A percentile compares a stretch with the other conserved stretches of the same genome.
These are phyloP conservation scores for Pteronotus mesoamericanus DNA, from an alignment of 2,797 vertebrate genomes.

Conservation along the genomic window DNA sequence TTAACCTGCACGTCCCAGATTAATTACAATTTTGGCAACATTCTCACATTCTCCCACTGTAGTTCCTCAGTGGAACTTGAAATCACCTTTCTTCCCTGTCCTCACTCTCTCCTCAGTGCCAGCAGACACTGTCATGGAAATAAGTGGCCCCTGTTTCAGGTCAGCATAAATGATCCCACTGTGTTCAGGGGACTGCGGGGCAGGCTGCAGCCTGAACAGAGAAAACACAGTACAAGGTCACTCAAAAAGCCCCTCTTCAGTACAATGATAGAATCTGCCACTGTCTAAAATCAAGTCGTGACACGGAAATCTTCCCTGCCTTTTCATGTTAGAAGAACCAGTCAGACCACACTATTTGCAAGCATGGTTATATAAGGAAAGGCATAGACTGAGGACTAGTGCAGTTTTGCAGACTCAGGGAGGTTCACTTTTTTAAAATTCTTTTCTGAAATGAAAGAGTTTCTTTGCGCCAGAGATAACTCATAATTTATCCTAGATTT, in stretches of 20 bases:
- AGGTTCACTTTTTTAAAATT: not conserved
- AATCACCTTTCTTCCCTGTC: not conserved
- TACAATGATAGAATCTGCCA: not conserved
- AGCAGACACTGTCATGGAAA: not conserved
- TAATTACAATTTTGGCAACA: not conserved
- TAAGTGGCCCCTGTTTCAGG: not conserved
- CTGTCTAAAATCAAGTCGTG: not conserved
- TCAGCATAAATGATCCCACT: not conserved
- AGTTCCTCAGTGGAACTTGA: not conserved
- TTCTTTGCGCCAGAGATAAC: constrained; percentile 71
- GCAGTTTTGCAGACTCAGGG: not conserved
- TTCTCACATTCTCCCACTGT: not conserved
- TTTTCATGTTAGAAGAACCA: not conserved
- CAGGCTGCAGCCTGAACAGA: not conserved
- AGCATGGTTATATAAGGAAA: not conserved
- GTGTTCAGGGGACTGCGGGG: not conserved
- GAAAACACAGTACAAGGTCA: not conserved
- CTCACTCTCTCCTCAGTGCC: not conserved
- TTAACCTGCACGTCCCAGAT: not conserved
- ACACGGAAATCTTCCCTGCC: not conserved
- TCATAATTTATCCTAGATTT: constrained; percentile 74
- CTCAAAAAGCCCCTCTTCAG: not conserved
- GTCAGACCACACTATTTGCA: not conserved
- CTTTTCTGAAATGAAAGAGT: constrained; percentile 52
- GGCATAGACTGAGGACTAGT: not conserved